Percentiles rank a stretch among this genome's conserved stretches.
phyloP scores from a whole-genome alignment of 1,140 invertebrate genomes.

The Trichomalopsis sarcophagae region DNA sequence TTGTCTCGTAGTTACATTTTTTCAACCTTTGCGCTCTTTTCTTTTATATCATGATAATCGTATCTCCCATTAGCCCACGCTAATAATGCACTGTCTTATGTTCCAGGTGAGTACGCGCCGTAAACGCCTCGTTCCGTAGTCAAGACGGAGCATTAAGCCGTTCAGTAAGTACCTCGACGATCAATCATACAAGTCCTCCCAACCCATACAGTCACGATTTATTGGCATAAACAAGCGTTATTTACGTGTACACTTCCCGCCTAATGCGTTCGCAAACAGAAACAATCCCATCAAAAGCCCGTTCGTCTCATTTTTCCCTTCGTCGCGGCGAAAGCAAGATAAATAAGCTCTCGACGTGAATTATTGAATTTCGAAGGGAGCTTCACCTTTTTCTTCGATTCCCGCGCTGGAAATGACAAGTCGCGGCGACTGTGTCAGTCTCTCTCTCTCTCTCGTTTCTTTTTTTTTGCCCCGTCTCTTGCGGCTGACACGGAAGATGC shows the following conservation, averaged over 20 bases:
- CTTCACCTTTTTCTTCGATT: neutral
- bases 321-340: neutral
- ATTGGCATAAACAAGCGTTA: neutral
- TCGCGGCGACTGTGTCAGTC: neutral
- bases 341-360: conserved; percentile 26
- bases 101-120: conserved; percentile 5
- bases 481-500: neutral
- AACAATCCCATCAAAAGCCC: conserved; percentile 12
- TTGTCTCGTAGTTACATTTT: too few species aligned
- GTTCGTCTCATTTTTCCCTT: neutral
- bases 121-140: neutral
- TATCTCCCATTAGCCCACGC: neutral
- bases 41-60: neutral
- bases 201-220: neutral
- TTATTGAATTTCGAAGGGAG: conserved; percentile 28
- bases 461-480: neutral
- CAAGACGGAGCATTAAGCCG: neutral
- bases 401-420: conserved; percentile 23
- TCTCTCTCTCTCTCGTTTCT: neutral
- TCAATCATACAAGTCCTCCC: neutral
- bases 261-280: conserved; percentile 7
- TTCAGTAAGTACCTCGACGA: neutral
- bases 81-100: neutral
- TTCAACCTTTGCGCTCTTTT: too few species aligned
- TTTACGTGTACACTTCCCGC: neutral